Evolutionary conservation across 35 echinoderm and acorn worm species (phyloP).

Genomic region (Stichopus chloronotus): DNA sequence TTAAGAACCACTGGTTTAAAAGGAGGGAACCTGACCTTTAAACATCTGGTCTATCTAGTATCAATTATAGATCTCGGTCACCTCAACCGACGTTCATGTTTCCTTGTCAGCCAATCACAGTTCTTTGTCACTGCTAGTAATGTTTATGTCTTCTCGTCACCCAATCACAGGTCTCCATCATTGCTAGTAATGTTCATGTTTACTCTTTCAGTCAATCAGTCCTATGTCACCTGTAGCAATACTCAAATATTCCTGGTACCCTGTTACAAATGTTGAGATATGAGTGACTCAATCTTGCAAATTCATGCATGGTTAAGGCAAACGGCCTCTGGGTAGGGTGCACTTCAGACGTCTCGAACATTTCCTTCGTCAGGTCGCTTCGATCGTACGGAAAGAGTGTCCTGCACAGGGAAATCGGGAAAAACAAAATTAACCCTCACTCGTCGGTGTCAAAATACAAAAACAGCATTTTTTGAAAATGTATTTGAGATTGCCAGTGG

Average conservation of each 20-base stretch:
- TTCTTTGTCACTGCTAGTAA: too few species aligned
- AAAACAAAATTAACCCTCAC: background rate
- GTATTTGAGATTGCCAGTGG: background rate
- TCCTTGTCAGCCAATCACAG: too few species aligned
- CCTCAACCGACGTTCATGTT: too few species aligned
- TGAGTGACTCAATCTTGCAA: constrained; percentile 67
- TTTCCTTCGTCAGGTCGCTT: constrained; percentile 69
- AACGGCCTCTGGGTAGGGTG: constrained; percentile 69
- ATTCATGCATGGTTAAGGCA: constrained; percentile 83
- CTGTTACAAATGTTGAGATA: constrained; percentile 80
- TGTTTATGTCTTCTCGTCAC: too few species aligned
- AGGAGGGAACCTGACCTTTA: too few species aligned
- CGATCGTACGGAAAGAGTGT: constrained; percentile 78
- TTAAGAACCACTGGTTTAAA: too few species aligned
- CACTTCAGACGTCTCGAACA: constrained; percentile 75
- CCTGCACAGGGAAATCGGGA: constrained; percentile 39
- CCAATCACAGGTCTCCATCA: too few species aligned
- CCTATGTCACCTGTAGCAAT: constrained; percentile 86
- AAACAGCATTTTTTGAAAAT: background rate
- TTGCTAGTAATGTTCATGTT: too few species aligned
- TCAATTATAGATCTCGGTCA: too few species aligned
- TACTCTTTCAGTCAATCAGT: too few species aligned
- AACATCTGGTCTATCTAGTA: too few species aligned
- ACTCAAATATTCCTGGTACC: constrained; percentile 80
- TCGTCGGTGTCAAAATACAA: background rate